Evolutionary conservation across 2,113 vertebrate species (phyloP).

Genomic region (Callipepla squamata): DNA sequence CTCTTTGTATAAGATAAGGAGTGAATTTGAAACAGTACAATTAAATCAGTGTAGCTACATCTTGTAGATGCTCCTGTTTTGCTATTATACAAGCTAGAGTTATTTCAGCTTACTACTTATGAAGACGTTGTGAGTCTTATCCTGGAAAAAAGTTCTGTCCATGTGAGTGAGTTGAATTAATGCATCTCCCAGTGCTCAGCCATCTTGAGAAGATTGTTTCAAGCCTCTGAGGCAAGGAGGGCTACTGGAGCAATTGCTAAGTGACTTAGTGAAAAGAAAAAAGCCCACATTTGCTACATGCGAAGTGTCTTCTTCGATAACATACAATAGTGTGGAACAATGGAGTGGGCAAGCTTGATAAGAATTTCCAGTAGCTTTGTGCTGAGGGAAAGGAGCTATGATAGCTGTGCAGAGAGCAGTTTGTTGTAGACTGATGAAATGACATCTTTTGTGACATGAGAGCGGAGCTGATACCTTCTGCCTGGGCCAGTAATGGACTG

Average conservation of each 20-base stretch:
- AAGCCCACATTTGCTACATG: background rate
- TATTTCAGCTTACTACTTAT: slow-evolving; percentile 17
- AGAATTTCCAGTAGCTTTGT: slow-evolving; percentile 47
- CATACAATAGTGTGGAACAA: background rate
- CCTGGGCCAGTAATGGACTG: background rate
- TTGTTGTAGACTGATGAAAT: background rate
- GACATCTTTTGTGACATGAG: background rate
- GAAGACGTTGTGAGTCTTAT: slow-evolving; percentile 17
- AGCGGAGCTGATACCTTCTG: background rate
- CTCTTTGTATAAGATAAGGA: slow-evolving; percentile 47
- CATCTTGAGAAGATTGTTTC: slow-evolving; percentile 39
- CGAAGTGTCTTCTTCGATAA: background rate
- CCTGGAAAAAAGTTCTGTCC: slow-evolving; percentile 12
- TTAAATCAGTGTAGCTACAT: slow-evolving; percentile 33
- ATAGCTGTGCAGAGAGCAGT: background rate
- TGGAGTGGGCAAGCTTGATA: slow-evolving; percentile 23
- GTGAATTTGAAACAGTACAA: background rate
- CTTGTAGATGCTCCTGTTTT: slow-evolving; percentile 8
- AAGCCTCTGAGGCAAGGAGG: slow-evolving; percentile 17
- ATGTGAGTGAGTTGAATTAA: background rate
- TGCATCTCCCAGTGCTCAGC: background rate
- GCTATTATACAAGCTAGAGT: background rate
- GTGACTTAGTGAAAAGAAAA: slow-evolving; percentile 2
- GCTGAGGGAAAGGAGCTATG: background rate
- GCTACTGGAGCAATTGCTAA: slow-evolving; percentile 1